Evolutionary conservation across 2,113 vertebrate species (phyloP).

Genomic region (Osmerus eperlanus): DNA sequence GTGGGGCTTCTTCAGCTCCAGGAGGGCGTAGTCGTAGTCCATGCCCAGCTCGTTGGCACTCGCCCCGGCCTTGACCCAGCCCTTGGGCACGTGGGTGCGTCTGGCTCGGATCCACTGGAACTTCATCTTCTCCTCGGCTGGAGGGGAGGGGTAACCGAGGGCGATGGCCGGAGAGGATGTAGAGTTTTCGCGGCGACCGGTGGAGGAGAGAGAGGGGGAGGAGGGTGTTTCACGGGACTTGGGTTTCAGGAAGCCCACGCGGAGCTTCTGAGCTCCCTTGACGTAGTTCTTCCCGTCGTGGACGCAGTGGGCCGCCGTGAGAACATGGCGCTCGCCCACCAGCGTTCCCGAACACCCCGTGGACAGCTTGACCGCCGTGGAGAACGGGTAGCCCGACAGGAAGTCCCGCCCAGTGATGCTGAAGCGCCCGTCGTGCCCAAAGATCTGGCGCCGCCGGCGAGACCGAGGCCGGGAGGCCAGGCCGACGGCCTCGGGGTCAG

Average conservation of each 20-base stretch:
- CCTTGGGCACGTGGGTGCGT: conserved; percentile 95
- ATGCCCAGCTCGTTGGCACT: conserved; percentile 95
- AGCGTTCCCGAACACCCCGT: conserved; percentile 92
- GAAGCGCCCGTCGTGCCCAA: conserved; percentile 90
- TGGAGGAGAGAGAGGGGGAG: conserved; percentile 33
- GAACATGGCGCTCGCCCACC: conserved; percentile 90
- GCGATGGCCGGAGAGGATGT: no score
- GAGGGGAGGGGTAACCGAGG: conserved; percentile 19
- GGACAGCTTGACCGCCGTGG: conserved; percentile 91
- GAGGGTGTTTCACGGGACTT: conserved; percentile 72
- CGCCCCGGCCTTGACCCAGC: conserved; percentile 87
- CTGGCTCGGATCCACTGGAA: conserved; percentile 98
- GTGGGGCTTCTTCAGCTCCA: conserved; percentile 94
- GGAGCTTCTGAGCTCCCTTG: conserved; percentile 90
- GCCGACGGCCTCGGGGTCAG: conserved; percentile 41
- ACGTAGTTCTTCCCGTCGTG: conserved; percentile 96
- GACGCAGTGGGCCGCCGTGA: conserved; percentile 94
- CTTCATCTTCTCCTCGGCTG: conserved; percentile 79
- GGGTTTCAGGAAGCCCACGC: conserved; percentile 90
- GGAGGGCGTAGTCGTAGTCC: conserved; percentile 97
- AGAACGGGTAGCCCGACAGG: conserved; percentile 90
- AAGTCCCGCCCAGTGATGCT: conserved; percentile 91
- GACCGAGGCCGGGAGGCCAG: neutral
- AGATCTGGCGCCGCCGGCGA: conserved; percentile 90
- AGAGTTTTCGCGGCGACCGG: conserved; percentile 52